phyloP scores from a whole-genome alignment of 2,888 invertebrate species.

The Sepiola atlantica region DNA sequence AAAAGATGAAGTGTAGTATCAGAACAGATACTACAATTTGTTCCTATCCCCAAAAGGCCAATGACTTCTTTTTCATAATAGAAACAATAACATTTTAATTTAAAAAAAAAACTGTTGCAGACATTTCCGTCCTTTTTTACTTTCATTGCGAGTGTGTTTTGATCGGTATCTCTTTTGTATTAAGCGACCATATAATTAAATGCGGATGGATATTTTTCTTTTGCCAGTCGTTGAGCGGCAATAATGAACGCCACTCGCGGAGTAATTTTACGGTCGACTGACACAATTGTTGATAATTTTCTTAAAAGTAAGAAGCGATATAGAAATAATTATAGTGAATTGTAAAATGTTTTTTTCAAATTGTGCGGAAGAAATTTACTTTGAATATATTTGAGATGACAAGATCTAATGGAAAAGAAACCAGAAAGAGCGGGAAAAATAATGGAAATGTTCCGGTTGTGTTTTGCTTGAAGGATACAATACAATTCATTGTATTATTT shows the following conservation, averaged over 20 bases:
- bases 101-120: not conserved
- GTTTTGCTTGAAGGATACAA: too few relatives aligned
- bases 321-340: not conserved
- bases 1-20: too few relatives aligned
- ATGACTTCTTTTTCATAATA: too few relatives aligned
- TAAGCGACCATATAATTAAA: not conserved
- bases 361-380: not conserved
- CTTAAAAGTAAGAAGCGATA: not conserved
- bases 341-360: not conserved
- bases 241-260: not conserved
- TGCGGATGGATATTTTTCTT: not conserved
- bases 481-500: too few relatives aligned
- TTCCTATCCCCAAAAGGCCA: too few relatives aligned
- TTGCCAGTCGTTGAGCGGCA: not conserved
- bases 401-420: not conserved
- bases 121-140: not conserved
- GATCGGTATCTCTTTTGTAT: not conserved
- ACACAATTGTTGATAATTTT: not conserved
- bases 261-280: slow-evolving; percentile 32
- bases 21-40: too few relatives aligned
- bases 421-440: not conserved
- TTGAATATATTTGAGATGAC: not conserved
- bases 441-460: not conserved
- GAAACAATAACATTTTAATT: too few relatives aligned
- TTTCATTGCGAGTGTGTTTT: not conserved